Evolutionary conservation across 2,797 vertebrate genomes (phyloP).

Genomic region (Chelonia mydas): DNA sequence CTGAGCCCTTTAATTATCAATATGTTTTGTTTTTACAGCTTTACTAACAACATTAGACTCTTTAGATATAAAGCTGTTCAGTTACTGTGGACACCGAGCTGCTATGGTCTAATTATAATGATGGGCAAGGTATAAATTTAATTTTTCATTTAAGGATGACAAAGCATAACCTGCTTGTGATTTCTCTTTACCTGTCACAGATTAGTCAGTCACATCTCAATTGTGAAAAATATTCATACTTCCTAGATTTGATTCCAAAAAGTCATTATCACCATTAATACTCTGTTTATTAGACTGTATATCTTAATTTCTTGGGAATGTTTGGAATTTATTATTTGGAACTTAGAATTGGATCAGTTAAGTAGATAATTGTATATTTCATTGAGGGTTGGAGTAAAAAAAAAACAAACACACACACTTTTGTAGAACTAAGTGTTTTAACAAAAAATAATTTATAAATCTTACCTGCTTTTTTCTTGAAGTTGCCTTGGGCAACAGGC

Average conservation of each 20-base stretch:
- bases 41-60: neutral
- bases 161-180: constrained; percentile 30
- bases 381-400: neutral
- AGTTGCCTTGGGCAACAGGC: constrained; percentile 91
- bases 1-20: neutral
- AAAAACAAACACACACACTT: neutral
- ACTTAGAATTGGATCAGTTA: neutral
- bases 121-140: constrained; percentile 39
- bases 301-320: neutral
- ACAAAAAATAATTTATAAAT: constrained; percentile 48
- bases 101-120: neutral
- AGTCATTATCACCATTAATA: neutral
- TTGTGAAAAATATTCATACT: constrained; percentile 30
- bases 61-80: constrained; percentile 29
- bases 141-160: constrained; percentile 55
- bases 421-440: constrained; percentile 8
- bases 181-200: constrained; percentile 37
- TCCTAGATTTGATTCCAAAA: constrained; percentile 5
- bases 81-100: neutral
- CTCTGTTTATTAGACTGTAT: neutral
- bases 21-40: neutral
- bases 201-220: constrained; percentile 23
- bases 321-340: neutral
- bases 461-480: constrained; percentile 89
- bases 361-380: neutral